Evolutionary conservation across 2,888 invertebrate genomes (phyloP), one percentile per base, ranked within the genome.

Genomic region (Ephialtes manifestator): DNA sequence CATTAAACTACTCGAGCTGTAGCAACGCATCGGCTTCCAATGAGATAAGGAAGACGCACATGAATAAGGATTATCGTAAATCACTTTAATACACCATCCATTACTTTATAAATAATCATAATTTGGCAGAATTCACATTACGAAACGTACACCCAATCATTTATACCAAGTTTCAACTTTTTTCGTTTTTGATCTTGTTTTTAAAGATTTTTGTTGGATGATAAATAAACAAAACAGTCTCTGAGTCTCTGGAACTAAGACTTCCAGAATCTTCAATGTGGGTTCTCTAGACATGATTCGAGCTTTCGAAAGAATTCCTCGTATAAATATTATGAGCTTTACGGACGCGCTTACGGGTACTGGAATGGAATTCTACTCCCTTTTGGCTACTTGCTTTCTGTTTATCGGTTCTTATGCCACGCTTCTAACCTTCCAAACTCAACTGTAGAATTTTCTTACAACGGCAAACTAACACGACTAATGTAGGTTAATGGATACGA

Each of bases 261-360:
- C 18, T 35, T 55, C 43, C 18, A 4, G 43, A 63, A 65, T 35
- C 60, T 31, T 15, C 7, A 63, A 35, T 7, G 35, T 35, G 8
- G n/a, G 60, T 51, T 53, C 60, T 67, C 31, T 15, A 11, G 43
- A 13, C 43, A 51, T 51, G 65, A 67, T 67, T 55, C 35, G 28
- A 72, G 46, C 71, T 67, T 35, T 58, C 58, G 71, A 76, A 82
- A 75, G 85, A 87, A 88, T 86, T 78, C 77, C 72, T 79, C 71
- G 65, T 88, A 65, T 79, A 88, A 88, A 88, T 88, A 88, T 88
- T 88, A 79, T 88, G 87, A 87, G 70, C 31, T 71, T 85, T 43
- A 79, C 82, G 18, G 46, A 51, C 35, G 58, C 43, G 63, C 13
- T 55, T n/a, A 63, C n/a, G 13, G 31, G 35, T 31, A 39, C 43